Percentiles rank a stretch among this genome's conserved stretches.
Conservation (phyloP, 2,113 vertebrate species). For the Peromyscus polionotus region DNA sequence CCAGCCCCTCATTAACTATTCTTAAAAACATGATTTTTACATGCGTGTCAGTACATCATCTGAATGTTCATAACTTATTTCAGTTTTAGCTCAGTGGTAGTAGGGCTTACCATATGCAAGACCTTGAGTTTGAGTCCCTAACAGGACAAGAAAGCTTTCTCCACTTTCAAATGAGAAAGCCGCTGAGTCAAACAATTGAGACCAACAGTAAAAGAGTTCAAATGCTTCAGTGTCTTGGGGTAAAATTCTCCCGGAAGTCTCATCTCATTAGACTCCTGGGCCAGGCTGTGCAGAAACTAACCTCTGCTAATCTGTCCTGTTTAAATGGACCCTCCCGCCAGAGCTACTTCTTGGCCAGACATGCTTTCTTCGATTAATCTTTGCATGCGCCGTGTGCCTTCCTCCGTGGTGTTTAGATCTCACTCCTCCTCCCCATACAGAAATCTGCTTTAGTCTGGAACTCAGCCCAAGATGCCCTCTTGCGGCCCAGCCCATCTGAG, state of each 20-base stretch:
- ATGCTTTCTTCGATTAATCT: background rate
- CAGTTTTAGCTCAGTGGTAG: background rate
- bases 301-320: background rate
- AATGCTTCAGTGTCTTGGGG: background rate
- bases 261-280: background rate
- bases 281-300: background rate
- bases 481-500: background rate
- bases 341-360: background rate
- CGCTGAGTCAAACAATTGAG: background rate
- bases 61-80: slow-evolving; percentile 36
- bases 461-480: background rate
- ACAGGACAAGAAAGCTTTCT: background rate
- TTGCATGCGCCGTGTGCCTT: background rate
- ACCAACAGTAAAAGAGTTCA: background rate
- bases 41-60: background rate
- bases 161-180: background rate
- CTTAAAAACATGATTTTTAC: background rate
- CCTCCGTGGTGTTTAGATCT: background rate
- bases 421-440: background rate
- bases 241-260: background rate
- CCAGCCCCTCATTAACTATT: background rate
- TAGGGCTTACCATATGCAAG: background rate
- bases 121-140: background rate
- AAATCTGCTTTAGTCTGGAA: background rate
- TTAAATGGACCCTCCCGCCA: background rate